Evolutionary conservation across 2,113 vertebrate genomes (phyloP).

Genomic region (Paralichthys olivaceus): DNA sequence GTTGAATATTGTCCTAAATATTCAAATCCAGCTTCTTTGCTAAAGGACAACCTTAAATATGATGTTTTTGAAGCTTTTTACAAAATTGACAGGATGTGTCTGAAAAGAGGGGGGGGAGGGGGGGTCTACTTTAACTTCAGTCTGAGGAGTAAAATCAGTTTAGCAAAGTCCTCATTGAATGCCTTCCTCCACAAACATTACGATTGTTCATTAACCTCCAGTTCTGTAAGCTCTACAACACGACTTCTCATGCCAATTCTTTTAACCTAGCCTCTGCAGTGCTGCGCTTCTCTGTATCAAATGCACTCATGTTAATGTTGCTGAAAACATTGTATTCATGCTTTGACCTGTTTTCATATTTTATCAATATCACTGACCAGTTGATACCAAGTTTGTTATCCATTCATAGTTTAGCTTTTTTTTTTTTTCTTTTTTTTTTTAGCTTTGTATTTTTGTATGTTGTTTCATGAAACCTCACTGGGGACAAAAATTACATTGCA

Average conservation of each 20-base stretch:
- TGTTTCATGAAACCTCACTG: slow-evolving; percentile 53
- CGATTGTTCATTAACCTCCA: slow-evolving; percentile 44
- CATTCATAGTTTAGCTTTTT: slow-evolving; percentile 3
- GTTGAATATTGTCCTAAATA: slow-evolving; percentile 35
- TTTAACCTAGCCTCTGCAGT: slow-evolving; percentile 21
- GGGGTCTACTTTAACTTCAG: background rate
- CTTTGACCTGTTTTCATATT: slow-evolving; percentile 30
- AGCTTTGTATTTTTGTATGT: slow-evolving; percentile 56
- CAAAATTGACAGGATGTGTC: background rate
- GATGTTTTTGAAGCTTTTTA: slow-evolving; percentile 36
- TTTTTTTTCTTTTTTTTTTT: slow-evolving; percentile 2
- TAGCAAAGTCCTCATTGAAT: slow-evolving; percentile 23
- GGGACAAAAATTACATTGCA: slow-evolving; percentile 69
- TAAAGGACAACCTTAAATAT: slow-evolving; percentile 28
- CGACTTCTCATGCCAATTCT: slow-evolving; percentile 2
- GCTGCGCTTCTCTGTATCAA: slow-evolving; percentile 28
- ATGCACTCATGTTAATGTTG: slow-evolving; percentile 16
- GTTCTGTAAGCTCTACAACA: slow-evolving; percentile 42
- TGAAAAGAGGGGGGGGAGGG: background rate
- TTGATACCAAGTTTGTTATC: slow-evolving; percentile 28
- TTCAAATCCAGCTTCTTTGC: slow-evolving; percentile 43
- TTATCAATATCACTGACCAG: slow-evolving; percentile 31
- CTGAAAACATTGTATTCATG: slow-evolving; percentile 19
- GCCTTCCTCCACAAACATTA: slow-evolving; percentile 43
- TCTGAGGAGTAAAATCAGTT: background rate